Base-by-base conservation (phyloP, 2,113 vertebrate species). In the Monopterus albus region DNA sequence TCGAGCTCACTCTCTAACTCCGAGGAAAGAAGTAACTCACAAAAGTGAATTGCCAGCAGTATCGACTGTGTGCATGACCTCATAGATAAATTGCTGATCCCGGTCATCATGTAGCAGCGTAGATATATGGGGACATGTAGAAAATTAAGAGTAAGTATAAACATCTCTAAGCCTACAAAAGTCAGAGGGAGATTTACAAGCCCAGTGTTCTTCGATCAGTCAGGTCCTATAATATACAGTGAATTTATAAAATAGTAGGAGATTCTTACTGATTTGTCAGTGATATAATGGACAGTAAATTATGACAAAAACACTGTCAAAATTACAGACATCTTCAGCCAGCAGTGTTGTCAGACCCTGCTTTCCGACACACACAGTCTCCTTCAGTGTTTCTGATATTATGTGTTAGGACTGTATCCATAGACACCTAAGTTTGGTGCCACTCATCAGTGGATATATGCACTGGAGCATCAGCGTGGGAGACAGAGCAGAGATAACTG, bases 401-500 rank as follows among this genome's bases (percentile, higher is more conserved):
- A 23, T 12, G 28, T 25, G 14, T 38, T 25, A 12, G 20, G 12
- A 50, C 26, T 55, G 47, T 50, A 38, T 78, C 59, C 70, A 35
- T 53, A 35, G 63, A 67, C 46, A 21, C n/a, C 73, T 78, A 51
- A 83, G 69, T 79, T 60, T 77, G 17, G 56, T 69, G 64, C 78
- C 63, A 71, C 78, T 89, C 75, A 87, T 83, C 66, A 46, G 60
- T 71, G 77, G 62, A 62, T 75, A 53, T 43, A 64, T 35, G 36
- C 55, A 58, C 33, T 31, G 76, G 38, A 60, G 80, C 78, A 69
- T 78, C 64, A 55, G 68, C n/a, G 18, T 66, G 59, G 61, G 81
- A 85, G 73, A 72, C 18, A 45, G 61, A 88, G 59, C 67, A 42
- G 68, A 88, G 81, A 87, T 67, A 68, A 87, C 89, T 88, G 68